Conservation (phyloP, 1,140 invertebrate species). For the Streblospio benedicti region DNA sequence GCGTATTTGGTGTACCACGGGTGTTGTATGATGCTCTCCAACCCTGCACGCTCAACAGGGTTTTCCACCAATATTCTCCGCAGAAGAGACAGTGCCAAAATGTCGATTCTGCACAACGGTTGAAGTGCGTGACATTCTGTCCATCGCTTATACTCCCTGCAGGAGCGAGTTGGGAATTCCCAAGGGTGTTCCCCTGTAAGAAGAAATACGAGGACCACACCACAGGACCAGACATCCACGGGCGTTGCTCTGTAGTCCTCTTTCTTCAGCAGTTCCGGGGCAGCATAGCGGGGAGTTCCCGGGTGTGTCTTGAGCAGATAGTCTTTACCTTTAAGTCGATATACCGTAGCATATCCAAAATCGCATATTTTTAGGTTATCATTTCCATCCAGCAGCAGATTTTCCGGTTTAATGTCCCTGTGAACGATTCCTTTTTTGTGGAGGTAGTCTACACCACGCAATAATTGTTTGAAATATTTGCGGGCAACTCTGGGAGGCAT, state of each 20-base stretch:
- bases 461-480: conserved; percentile 77
- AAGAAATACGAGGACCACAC: conserved; percentile 84
- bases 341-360: conserved; percentile 90
- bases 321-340: conserved; percentile 56
- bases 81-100: conserved; percentile 62
- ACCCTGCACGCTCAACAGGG: conserved; percentile 56
- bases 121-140: conserved; percentile 52
- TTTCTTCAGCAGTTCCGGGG: conserved; percentile 76
- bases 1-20: conserved; percentile 66
- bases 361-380: conserved; percentile 91
- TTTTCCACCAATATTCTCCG: conserved; percentile 62
- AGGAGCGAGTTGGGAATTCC: conserved; percentile 68
- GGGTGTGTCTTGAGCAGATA: conserved; percentile 75
- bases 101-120: conserved; percentile 77
- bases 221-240: conserved; percentile 93
- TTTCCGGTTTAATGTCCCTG: conserved; percentile 88
- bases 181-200: conserved; percentile 89
- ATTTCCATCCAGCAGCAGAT: conserved; percentile 77
- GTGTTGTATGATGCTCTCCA: conserved; percentile 63
- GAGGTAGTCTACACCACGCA: conserved; percentile 50
- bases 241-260: conserved; percentile 76
- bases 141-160: conserved; percentile 69
- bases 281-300: conserved; percentile 89
- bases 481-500: conserved; percentile 74
- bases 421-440: conserved; percentile 44